These are phyloP conservation scores for Mastigias papua DNA, from an alignment of 30 jellyfish, hydroid and myxozoan genomes.

Conservation along the genomic window DNA sequence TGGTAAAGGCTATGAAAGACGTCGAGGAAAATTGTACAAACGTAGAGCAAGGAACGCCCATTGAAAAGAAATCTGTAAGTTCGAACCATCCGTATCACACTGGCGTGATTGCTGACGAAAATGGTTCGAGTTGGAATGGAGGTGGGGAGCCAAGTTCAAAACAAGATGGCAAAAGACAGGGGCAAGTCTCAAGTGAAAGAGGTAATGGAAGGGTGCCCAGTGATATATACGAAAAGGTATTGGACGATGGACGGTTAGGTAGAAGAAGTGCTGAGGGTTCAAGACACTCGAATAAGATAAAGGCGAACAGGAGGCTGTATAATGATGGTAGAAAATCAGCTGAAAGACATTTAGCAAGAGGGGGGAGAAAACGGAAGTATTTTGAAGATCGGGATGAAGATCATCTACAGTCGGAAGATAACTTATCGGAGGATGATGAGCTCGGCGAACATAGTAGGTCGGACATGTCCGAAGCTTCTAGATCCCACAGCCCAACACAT, in stretches of 20 bases:
- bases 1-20: too few species aligned
- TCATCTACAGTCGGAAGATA: neutral
- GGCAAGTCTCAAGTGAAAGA: neutral
- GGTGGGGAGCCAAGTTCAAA: neutral
- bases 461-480: neutral
- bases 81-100: too few species aligned
- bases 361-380: neutral
- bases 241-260: conserved; percentile 1
- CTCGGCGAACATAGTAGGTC: neutral
- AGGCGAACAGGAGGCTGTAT: neutral
- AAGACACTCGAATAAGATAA: neutral
- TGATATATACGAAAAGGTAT: neutral
- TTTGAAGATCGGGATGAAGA: neutral
- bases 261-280: neutral
- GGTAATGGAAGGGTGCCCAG: neutral
- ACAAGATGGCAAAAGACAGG: neutral
- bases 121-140: too few species aligned
- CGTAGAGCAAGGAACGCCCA: too few species aligned
- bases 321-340: neutral
- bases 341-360: neutral
- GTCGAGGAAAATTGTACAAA: too few species aligned
- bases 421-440: neutral
- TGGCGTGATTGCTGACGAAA: too few species aligned
- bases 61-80: too few species aligned
- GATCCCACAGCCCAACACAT: neutral